phyloP scores from a whole-genome alignment of 1,140 invertebrate species.

The Helicoverpa armigera region DNA sequence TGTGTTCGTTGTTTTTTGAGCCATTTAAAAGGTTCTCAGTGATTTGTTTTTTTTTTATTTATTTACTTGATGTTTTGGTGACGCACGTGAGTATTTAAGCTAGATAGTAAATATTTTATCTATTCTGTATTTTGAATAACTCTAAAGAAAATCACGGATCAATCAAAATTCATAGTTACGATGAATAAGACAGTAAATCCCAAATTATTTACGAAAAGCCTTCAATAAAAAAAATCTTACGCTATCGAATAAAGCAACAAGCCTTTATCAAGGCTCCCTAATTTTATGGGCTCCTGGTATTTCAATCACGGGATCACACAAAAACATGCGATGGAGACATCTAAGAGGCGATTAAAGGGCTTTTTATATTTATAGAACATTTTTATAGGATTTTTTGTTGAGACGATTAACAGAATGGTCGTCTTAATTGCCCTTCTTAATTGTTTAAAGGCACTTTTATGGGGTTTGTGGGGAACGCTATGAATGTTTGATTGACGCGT shows the following conservation, averaged over 20 bases:
- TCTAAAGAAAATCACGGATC: no score
- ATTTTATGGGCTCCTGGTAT: slow-evolving; percentile 32
- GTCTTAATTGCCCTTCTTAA: slow-evolving; percentile 70
- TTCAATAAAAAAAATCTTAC: no score
- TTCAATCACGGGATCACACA: slow-evolving; percentile 9
- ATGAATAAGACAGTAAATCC: no score
- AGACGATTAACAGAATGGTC: slow-evolving; percentile 69
- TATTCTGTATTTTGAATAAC: no score
- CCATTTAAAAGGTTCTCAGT: slow-evolving; percentile 7
- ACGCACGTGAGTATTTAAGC: background rate
- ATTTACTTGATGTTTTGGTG: background rate
- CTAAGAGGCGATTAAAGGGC: slow-evolving; percentile 26
- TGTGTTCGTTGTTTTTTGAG: slow-evolving; percentile 27
- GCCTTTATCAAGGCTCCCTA: background rate
- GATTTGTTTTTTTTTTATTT: slow-evolving; percentile 30
- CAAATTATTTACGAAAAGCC: no score
- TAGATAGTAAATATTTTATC: background rate
- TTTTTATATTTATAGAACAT: slow-evolving; percentile 10
- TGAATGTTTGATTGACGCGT: slow-evolving; percentile 29
- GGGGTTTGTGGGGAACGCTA: slow-evolving; percentile 16
- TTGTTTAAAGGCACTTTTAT: slow-evolving; percentile 62
- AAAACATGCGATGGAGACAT: slow-evolving; percentile 60
- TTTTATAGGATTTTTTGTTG: slow-evolving; percentile 64
- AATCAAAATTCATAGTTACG: no score
- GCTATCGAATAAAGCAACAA: background rate